Evolutionary conservation across 2,888 invertebrate genomes (phyloP).

Genomic region (Melanotus villosus): DNA sequence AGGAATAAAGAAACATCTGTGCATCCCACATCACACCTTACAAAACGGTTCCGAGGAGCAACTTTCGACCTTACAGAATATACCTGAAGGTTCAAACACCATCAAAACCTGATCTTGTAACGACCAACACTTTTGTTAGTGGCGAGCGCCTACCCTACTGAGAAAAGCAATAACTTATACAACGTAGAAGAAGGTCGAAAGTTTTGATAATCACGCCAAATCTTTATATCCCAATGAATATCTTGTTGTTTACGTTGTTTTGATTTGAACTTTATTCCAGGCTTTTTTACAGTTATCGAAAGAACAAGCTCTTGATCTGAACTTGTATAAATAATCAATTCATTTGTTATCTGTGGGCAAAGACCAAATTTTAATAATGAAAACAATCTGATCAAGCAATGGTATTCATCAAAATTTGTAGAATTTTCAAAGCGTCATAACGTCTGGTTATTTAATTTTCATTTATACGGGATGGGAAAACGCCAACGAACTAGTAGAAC

Average conservation of each 20-base stretch:
- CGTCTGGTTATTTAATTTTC: too few relatives aligned
- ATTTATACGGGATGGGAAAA: too few relatives aligned
- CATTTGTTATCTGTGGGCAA: too few relatives aligned
- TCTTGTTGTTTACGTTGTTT: conserved; percentile 17
- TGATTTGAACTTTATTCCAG: background rate
- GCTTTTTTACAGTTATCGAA: background rate
- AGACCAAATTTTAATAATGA: too few relatives aligned
- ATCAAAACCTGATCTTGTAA: conserved; percentile 45
- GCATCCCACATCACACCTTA: conserved; percentile 55
- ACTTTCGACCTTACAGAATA: conserved; percentile 42
- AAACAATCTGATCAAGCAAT: too few relatives aligned
- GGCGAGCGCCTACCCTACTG: conserved; percentile 51
- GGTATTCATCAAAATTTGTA: too few relatives aligned
- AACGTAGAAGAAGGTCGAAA: conserved; percentile 44
- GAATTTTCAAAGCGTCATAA: too few relatives aligned
- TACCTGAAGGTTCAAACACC: conserved; percentile 20
- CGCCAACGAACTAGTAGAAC: too few relatives aligned
- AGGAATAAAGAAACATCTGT: conserved; percentile 51
- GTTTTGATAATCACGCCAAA: conserved; percentile 42
- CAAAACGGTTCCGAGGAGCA: conserved; percentile 42
- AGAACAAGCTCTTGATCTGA: background rate
- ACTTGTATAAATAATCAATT: background rate
- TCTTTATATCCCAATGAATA: conserved; percentile 27
- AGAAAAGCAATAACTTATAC: conserved; percentile 54
- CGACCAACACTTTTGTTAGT: conserved; percentile 51